These are phyloP conservation scores for Orgyia antiqua DNA, from an alignment of 2,888 invertebrate genomes.

Conservation along the genomic window DNA sequence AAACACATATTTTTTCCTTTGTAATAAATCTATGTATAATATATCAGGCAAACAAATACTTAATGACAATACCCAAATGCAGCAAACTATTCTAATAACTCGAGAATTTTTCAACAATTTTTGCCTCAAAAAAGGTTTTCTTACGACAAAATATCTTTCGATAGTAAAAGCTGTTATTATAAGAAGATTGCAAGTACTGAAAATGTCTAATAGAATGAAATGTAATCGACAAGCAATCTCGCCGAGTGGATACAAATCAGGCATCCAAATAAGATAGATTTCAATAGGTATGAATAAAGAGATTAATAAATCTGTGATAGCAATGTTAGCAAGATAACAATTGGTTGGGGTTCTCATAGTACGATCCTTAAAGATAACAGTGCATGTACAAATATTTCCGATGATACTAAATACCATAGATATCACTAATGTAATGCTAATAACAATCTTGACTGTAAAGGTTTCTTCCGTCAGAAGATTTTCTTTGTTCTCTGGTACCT, in stretches of 20 bases:
- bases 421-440: slow-evolving; percentile 76
- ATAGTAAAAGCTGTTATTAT: slow-evolving; percentile 92
- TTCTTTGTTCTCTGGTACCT: slow-evolving; percentile 31
- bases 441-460: slow-evolving; percentile 70
- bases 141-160: slow-evolving; percentile 91
- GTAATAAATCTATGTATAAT: slow-evolving; percentile 51
- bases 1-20: slow-evolving; percentile 51
- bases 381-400: slow-evolving; percentile 87
- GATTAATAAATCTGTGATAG: slow-evolving; percentile 85
- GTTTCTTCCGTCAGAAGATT: slow-evolving; percentile 58
- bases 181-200: slow-evolving; percentile 88
- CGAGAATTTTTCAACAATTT: slow-evolving; percentile 87
- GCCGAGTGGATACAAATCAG: slow-evolving; percentile 85
- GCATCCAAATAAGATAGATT: slow-evolving; percentile 86
- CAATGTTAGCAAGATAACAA: slow-evolving; percentile 87
- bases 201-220: slow-evolving; percentile 88
- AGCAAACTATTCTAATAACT: slow-evolving; percentile 82
- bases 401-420: slow-evolving; percentile 84
- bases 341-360: slow-evolving; percentile 91
- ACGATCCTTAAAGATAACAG: slow-evolving; percentile 84
- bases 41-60: slow-evolving; percentile 83
- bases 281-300: slow-evolving; percentile 87
- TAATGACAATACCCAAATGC: slow-evolving; percentile 87
- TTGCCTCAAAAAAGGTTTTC: slow-evolving; percentile 88
- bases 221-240: slow-evolving; percentile 86